Percentiles rank a stretch among this genome's conserved stretches.
phyloP scores from a whole-genome alignment of 1,140 invertebrate species.

The Tetramorium parvispinum region DNA sequence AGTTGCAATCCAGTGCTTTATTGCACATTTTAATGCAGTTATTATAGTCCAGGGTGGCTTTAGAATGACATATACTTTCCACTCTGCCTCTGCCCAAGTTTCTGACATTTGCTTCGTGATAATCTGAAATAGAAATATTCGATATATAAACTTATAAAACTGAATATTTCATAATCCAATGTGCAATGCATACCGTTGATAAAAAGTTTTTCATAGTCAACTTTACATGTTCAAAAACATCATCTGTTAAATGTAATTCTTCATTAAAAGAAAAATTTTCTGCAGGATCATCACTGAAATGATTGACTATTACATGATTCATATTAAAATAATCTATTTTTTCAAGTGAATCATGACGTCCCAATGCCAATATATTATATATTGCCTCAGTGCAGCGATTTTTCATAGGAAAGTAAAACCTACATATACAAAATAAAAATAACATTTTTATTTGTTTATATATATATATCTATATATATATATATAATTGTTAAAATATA shows the following conservation, averaged over 20 bases:
- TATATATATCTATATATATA: no score
- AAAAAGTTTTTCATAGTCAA: slow-evolving; percentile 74
- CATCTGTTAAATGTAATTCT: slow-evolving; percentile 74
- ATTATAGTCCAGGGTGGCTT: slow-evolving; percentile 81
- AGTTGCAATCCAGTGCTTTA: slow-evolving; percentile 83
- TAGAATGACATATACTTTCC: slow-evolving; percentile 79
- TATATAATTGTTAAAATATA: no score
- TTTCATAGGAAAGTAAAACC: slow-evolving; percentile 82
- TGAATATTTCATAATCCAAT: background rate
- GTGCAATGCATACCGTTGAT: slow-evolving; percentile 69
- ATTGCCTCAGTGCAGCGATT: slow-evolving; percentile 84
- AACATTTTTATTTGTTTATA: background rate
- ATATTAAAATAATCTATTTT: slow-evolving; percentile 76
- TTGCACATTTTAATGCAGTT: slow-evolving; percentile 79
- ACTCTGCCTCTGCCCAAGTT: slow-evolving; percentile 77
- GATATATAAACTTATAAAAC: background rate
- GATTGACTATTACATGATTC: slow-evolving; percentile 21
- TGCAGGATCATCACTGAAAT: slow-evolving; percentile 1
- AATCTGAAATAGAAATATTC: slow-evolving; percentile 72
- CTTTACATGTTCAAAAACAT: slow-evolving; percentile 77
- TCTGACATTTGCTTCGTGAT: slow-evolving; percentile 79
- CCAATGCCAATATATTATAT: slow-evolving; percentile 77
- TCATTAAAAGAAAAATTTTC: slow-evolving; percentile 35
- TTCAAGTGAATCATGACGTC: slow-evolving; percentile 77
- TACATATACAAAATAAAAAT: slow-evolving; percentile 58